phyloP scores from a whole-genome alignment of 2,113 vertebrate genomes.

The Brachionichthys hirsutus region DNA sequence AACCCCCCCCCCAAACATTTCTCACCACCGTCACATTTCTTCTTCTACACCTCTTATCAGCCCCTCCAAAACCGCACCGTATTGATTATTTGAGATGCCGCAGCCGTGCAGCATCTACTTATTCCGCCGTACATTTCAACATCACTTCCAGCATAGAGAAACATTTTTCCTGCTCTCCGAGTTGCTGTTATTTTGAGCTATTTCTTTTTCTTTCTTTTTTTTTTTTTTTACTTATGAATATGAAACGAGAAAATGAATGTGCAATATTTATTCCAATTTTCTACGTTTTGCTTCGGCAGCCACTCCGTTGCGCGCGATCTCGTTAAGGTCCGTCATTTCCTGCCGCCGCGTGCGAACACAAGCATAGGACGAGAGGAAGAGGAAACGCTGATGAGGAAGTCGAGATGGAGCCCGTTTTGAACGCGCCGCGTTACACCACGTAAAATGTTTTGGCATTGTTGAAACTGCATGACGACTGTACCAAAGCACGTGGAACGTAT shows the following conservation, averaged over 20 bases:
- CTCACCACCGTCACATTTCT: neutral
- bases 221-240: conserved; percentile 46
- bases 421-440: conserved; percentile 37
- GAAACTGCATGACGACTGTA: conserved; percentile 50
- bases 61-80: conserved; percentile 3
- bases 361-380: conserved; percentile 35
- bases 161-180: conserved; percentile 18
- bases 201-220: too few species aligned
- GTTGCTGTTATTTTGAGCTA: conserved; percentile 42
- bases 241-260: conserved; percentile 67
- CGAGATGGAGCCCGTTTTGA: conserved; percentile 38
- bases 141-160: neutral
- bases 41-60: neutral
- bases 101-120: conserved; percentile 21
- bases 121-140: conserved; percentile 13
- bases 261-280: conserved; percentile 69
- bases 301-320: conserved; percentile 32
- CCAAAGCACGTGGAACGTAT: conserved; percentile 44
- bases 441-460: conserved; percentile 38
- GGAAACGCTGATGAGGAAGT: conserved; percentile 53
- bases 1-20: too few species aligned
- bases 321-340: conserved; percentile 30
- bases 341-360: conserved; percentile 4
- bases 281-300: conserved; percentile 22
- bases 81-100: neutral